Base-by-base conservation (phyloP, 2,113 vertebrate species). In the Trematomus loennbergii region DNA sequence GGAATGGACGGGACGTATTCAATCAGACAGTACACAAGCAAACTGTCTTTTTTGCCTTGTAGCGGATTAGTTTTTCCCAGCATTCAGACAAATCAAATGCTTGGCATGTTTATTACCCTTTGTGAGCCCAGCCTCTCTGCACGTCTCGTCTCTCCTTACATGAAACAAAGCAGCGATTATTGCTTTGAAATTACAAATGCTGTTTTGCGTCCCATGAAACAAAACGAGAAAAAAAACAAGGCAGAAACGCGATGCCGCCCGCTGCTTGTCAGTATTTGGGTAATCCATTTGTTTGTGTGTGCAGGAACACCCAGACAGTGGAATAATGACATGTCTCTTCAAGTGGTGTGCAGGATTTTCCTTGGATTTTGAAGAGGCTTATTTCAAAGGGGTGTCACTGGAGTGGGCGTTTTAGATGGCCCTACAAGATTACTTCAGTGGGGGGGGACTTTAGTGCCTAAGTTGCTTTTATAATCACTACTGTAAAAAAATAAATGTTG, bases 261-360 rank as follows among this genome's bases (percentile, higher is more conserved):
- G 54, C 72, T 78, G 61, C 78, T 86, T 84, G 85, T 90, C 81
- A 87, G 79, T 86, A 84, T 87, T 71, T 58, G 66, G 75, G 83
- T 88, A 86, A 87, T 88, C 81, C 70, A 9, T 84, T 88, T 89
- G 87, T 88, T 90, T 88, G 50, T 81, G 78, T 87, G 74, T 60
- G 66, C 66, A 64, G 82, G 75, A 88, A 89, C 68, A 85, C 85
- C 65, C 81, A 77, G 77, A 79, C 85, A 87, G 82, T 71, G 71
- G 72, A 85, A 84, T 86, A 87, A 81, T 82, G 77, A 77, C 81
- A 79, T 69, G 81, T 83, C 85, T 87, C 80, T 81, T 79, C 50
- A 81, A 82, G 81, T 84, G 85, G 85, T 85, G 81, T 72, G 72
- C 64, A 66, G 78, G 81, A 73, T 88, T 85, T 87, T 77, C 57